Evolutionary conservation across 1,140 invertebrate genomes (phyloP).

Genomic region (Palaemon carinicauda): DNA sequence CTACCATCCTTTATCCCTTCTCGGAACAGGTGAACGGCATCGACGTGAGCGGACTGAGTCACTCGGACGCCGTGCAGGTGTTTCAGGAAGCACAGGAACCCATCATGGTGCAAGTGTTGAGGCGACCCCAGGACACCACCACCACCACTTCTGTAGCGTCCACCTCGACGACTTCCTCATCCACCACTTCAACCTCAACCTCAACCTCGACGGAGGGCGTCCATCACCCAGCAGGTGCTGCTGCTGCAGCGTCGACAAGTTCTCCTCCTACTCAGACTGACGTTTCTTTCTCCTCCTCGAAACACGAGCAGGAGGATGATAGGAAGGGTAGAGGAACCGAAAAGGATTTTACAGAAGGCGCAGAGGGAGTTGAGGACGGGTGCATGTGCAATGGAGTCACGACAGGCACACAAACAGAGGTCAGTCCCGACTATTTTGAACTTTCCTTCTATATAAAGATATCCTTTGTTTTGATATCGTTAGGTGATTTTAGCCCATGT

Average conservation of each 20-base stretch:
- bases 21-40: conserved; percentile 74
- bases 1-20: background rate
- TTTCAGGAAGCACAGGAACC: conserved; percentile 77
- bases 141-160: background rate
- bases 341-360: background rate
- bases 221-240: background rate
- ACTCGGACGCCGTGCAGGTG: conserved; percentile 76
- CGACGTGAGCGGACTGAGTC: conserved; percentile 73
- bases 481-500: too few species aligned
- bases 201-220: conserved; percentile 2
- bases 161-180: background rate
- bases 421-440: background rate
- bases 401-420: conserved; percentile 44
- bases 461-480: too few species aligned
- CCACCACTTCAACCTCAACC: background rate
- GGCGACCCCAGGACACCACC: conserved; percentile 63
- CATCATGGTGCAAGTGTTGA: conserved; percentile 76
- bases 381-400: background rate
- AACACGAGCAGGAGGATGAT: background rate
- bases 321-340: background rate
- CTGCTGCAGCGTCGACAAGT: too few species aligned
- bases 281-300: too few species aligned
- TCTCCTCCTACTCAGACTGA: too few species aligned
- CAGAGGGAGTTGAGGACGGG: background rate
- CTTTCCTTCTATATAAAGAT: background rate